Evolutionary conservation across 64 coral and sea anemone species (phyloP), one percentile per base, ranked within the genome.

Genomic region (Montipora capricornis): DNA sequence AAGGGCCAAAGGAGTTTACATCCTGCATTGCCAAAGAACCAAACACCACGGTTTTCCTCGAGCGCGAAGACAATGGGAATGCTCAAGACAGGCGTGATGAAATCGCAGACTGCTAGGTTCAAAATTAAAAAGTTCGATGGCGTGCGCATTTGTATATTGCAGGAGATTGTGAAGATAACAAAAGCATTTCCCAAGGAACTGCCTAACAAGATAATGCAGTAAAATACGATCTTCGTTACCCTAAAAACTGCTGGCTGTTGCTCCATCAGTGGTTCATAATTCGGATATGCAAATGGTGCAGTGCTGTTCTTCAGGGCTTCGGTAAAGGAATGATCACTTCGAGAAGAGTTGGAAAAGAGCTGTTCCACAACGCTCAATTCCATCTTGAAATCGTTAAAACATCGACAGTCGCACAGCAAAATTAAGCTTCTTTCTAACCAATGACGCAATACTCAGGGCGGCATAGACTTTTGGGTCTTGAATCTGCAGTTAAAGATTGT

Each of bases 81-180:
- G 83, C 83, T 93, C 5, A 93, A 19, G 5, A 93, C 37, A 16
- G 92, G 92, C 14, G 92, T 77, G 49, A 93, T 55, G 15, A 93
- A 71, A 81, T 93, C 92, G 17, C 92, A 93, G 3, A 93, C 49
- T 4, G 92, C 92, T 2, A 93, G 62, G 68, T 93, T 93, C 57
- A 77, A 48, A 20, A 93, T 85, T 17, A 93, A 55, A 24, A 70
- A 15, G 74, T 93, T 93, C 1, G 92, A 93, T 0, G 84, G 60
- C 5, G 92, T 88, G 12, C 85, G 44, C 84, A 93, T 78, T 11
- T 83, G 75, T 44, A 59, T 26, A 12, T 84, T 88, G 47, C 66
- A 57, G 24, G 50, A 74, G 45, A 93, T 93, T 12, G 77, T 85
- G 53, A 80, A 85, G 20, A 88, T 88, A 26, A 93, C 84, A 15